Base-by-base conservation (phyloP, 2,797 vertebrate genomes). In the Echiichthys vipera region DNA sequence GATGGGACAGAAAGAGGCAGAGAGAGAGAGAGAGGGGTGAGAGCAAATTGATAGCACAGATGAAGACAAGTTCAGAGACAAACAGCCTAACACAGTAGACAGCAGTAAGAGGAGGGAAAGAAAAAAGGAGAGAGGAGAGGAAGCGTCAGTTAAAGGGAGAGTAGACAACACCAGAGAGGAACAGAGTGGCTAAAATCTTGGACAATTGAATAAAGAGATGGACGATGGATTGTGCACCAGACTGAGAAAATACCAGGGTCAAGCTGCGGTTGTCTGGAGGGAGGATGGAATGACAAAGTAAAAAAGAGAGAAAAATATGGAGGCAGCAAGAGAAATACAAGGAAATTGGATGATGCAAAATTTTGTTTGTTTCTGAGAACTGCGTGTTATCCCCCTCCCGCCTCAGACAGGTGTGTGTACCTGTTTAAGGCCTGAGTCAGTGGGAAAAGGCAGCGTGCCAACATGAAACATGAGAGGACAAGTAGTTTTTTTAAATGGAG, bases 191-290 rank as follows among this genome's bases (percentile, higher is more conserved):
- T 2, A 18, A 40, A 62, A 40, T 61, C 64, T 32, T 57, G 54
- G 58, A 68, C 1, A 51, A 49, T 55, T 67, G 34, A 57, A 43
- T 20, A 30, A 39, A 78, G 46, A 65, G 61, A 80, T 46, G 71
- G 80, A 65, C 30, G 47, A 75, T 70, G 63, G 72, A 81, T 61
- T 86, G 85, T 74, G 84, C 71, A 84, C 75, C 78, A 85, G 86
- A 84, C 84, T 83, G 73, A 80, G 76, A 83, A 76, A 88, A 81
- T 55, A 74, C 47, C 69, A 64, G 76, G 88, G 85, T 90, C 68
- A 74, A 81, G 69, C 68, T 55, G 61, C 25, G 45, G 80, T 65
- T 72, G 69, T 76, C 64, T 76, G 68, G 40, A 79, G 64, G 51
- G 73, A 40, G 57, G 42, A 49, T 56, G 59, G 43, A 57, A 71